Evolutionary conservation across 1,140 invertebrate species (phyloP), one percentile per base, ranked within the genome.

Genomic region (Lordiphosa clarofinis): DNA sequence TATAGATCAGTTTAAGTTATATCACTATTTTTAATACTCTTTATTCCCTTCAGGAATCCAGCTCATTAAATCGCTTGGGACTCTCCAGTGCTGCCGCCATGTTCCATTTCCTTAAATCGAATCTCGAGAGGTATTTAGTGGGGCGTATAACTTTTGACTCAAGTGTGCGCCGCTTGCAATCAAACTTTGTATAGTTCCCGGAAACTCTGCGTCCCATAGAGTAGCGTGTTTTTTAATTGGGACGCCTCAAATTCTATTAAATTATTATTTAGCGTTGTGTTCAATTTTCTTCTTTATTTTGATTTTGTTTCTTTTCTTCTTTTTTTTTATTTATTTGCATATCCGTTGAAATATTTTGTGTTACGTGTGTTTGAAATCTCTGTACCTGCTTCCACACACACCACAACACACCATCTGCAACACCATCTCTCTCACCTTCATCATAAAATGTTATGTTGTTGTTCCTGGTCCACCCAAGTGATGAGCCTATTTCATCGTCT

Each of bases 121-220:
- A 86, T 63, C 67, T 86, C 56, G 81, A 86, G 68, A 86, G 81
- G 81, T 86, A 86, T 81, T 81, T 76, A 76, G 48, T 56, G 42
- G 42, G 52, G 70, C 56, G 28, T 31, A 8, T 31, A 28, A 53
- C 38, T 13, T 53, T 67, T 37, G 54, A 50, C 43, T 59, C 44
- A 56, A 59, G 72, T 81, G 76, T 76, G 68, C 76, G 76, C 68
- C 68, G 67, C 76, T 81, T 81, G 72, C 76, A 53, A 61, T 81
- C 39, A 24, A 24, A 55, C 35, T 42, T 58, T 44, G 37, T 57
- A 49, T 35, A 48, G 39, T 68, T 58, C 66, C 48, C 47, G 52
- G 54, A 56, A 65, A 49, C 53, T 38, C 19, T 59, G 39, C 53
- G 62, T 72, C 59, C 39, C 55, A 46, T 71, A 71, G 67, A 69